Base-by-base conservation (phyloP, 2,797 vertebrate genomes). In the Anguilla marmorata region DNA sequence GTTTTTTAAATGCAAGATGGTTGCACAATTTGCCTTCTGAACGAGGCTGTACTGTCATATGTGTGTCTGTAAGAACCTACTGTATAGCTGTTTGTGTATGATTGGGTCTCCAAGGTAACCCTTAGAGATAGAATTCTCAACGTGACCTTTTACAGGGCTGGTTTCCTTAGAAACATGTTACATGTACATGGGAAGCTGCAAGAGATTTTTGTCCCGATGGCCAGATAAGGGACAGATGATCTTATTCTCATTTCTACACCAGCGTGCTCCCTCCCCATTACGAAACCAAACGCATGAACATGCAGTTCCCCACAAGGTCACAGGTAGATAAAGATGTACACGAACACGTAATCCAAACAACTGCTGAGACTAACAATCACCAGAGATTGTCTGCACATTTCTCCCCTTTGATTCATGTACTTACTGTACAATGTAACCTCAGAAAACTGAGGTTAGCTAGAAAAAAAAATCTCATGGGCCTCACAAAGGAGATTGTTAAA, bases 51-150 rank as follows among this genome's bases (percentile, higher is more conserved):
- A 50, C 52, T 33, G 33, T 33, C 76, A 60, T 45, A 56, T 48
- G 24, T 2, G 54, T 48, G 21, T 80, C 41, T 21, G 1, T 6
- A 24, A 80, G 41, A 7, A 48, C 41, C 76, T 50, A 37, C 37
- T 37, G 37, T 37, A 76, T 76, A 45, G 19, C 76, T 9, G 27
- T 84, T 79, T 82, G 41, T 66, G 86, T 41, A 50, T 41, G 56
- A 48, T 83, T 33, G 16, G 56, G 58, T 83, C 37, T 45, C 58
- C 86, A 82, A 50, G 58, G 54, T 56, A 48, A n/a, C 41, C 82
- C 87, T 56, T 85, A n/a, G 63, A 88, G 66, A 85, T 50, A 60
- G 69, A 88, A 74, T 8, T 41, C 14, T 21, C 69, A 85, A n/a
- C 52, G 11, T 76, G 83, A 76, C 30, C 30, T 79, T 50, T 58